These are phyloP conservation scores for Crossaster papposus DNA, from an alignment of 53 echinoderm and acorn worm genomes.

Conservation along the genomic window DNA sequence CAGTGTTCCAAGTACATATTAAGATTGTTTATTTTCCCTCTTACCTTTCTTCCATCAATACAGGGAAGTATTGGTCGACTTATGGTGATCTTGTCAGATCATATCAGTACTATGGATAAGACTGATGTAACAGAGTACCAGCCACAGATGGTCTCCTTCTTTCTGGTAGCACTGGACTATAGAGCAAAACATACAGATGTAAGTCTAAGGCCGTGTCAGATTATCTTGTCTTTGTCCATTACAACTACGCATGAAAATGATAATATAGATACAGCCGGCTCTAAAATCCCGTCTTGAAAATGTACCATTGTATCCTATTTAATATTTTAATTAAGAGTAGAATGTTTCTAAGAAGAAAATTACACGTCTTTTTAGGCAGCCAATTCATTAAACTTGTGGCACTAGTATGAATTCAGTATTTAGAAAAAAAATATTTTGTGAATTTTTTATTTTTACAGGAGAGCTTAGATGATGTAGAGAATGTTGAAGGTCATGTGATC, in stretches of 20 bases:
- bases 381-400: no score
- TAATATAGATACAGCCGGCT: no score
- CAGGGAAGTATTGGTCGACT: conserved; percentile 79
- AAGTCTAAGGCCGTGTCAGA: background rate
- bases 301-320: no score
- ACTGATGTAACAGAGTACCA: conserved; percentile 76
- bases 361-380: no score
- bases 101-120: conserved; percentile 69
- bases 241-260: no score
- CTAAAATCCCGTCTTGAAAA: no score
- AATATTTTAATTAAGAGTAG: no score
- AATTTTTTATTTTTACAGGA: background rate
- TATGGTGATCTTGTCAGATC: conserved; percentile 79
- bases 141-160: conserved; percentile 60
- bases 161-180: conserved; percentile 83
- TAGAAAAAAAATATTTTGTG: background rate
- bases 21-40: background rate
- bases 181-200: conserved; percentile 78
- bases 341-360: no score
- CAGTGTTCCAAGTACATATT: background rate
- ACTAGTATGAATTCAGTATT: no score
- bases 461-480: conserved; percentile 46
- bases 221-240: background rate
- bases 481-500: conserved; percentile 78
- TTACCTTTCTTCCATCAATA: conserved; percentile 6